phyloP scores from a whole-genome alignment of 2,113 vertebrate species.

The Spilogale gracilis region DNA sequence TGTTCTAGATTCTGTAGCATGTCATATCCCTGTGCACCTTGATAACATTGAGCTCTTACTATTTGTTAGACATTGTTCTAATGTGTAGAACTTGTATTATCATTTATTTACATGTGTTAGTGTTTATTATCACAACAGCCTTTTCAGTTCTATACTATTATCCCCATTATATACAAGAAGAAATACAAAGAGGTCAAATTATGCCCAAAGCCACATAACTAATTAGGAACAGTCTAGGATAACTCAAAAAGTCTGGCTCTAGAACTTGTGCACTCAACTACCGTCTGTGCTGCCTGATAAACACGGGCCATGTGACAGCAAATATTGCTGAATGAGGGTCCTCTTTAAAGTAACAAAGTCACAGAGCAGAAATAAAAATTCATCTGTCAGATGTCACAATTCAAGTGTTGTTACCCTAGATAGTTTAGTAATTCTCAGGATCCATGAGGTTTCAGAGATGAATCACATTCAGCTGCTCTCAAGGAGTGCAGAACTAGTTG shows the following conservation, averaged over 20 bases:
- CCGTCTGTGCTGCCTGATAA: not conserved
- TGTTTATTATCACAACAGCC: not conserved
- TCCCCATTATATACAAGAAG: not conserved
- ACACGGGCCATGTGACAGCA: not conserved
- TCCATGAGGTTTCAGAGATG: not conserved
- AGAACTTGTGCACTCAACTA: not conserved
- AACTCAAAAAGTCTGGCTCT: not conserved
- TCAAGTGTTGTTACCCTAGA: not conserved
- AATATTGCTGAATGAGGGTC: not conserved
- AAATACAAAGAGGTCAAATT: not conserved
- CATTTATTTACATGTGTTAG: not conserved
- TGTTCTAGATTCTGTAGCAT: too few species aligned
- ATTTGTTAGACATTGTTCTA: not conserved
- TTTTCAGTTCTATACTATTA: not conserved
- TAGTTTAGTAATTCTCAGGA: not conserved
- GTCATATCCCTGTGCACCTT: not conserved
- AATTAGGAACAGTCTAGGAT: not conserved
- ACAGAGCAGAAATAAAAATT: not conserved
- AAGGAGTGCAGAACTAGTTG: not conserved
- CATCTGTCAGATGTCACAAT: not conserved
- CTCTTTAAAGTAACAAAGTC: too few species aligned
- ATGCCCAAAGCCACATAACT: rapidly evolving
- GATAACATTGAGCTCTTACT: not conserved
- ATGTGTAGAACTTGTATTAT: not conserved
- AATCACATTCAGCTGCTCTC: not conserved